Conservation (phyloP, 2,797 vertebrate species). For the Melopsittacus undulatus region DNA sequence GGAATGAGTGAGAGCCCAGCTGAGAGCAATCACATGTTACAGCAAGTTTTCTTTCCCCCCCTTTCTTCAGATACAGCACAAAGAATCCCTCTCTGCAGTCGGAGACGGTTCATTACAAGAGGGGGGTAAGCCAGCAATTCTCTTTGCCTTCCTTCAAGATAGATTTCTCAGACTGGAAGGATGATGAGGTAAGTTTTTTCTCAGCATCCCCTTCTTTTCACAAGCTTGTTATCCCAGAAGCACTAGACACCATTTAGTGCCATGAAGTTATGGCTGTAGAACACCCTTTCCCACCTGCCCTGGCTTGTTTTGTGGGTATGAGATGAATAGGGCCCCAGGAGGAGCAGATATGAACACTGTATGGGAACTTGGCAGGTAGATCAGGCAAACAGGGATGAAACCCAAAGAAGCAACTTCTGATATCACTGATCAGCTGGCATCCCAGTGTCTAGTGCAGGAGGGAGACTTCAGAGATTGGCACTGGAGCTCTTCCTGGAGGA, state of each 20-base stretch:
- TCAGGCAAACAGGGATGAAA: not conserved
- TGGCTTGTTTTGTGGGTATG: not conserved
- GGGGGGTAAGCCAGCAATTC: conserved; percentile 97
- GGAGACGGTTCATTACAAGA: conserved; percentile 94
- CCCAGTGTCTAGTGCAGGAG: not conserved
- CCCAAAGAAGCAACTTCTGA: not conserved
- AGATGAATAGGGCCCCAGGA: not conserved
- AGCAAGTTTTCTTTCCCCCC: not conserved
- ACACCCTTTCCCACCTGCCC: not conserved
- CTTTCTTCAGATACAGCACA: conserved; percentile 89
- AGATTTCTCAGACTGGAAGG: conserved; percentile 95
- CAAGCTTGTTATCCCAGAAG: not conserved
- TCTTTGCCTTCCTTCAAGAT: conserved; percentile 97
- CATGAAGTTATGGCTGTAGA: not conserved
- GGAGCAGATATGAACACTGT: not conserved
- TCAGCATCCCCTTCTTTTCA: not conserved
- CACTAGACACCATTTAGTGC: not conserved
- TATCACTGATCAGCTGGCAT: not conserved
- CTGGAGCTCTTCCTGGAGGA: not conserved
- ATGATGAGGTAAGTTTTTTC: conserved; percentile 88
- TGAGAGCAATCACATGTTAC: not conserved
- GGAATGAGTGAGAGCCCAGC: not conserved
- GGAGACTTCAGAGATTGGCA: not conserved
- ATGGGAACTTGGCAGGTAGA: not conserved
- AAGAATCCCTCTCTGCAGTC: conserved; percentile 89